Percentiles rank a stretch among this genome's conserved stretches.
These are phyloP conservation scores for Antechinus flavipes DNA, from an alignment of 2,113 vertebrate genomes.

Conservation along the genomic window DNA sequence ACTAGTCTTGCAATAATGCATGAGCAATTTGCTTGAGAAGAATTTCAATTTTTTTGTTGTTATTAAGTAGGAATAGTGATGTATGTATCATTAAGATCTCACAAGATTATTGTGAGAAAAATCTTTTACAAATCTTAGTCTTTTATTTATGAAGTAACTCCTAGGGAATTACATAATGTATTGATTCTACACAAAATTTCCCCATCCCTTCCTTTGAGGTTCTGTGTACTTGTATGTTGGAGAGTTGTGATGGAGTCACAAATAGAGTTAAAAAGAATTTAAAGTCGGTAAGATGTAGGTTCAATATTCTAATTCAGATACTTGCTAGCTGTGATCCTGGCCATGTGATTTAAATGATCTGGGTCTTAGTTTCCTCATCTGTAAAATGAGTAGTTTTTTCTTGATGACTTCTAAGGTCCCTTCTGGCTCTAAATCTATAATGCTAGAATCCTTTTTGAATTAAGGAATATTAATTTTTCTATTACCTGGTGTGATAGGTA, in stretches of 20 bases:
- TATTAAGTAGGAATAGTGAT: not conserved
- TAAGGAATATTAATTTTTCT: not conserved
- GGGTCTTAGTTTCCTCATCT: not conserved
- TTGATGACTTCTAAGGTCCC: not conserved
- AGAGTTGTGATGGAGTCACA: not conserved
- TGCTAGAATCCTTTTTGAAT: not conserved
- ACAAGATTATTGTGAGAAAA: not conserved
- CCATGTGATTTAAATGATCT: not conserved
- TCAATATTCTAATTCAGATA: not conserved
- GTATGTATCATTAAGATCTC: not conserved
- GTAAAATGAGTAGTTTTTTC: not conserved
- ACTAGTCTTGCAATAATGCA: not conserved
- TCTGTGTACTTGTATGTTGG: not conserved
- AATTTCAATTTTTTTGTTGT: not conserved
- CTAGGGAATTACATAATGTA: not conserved
- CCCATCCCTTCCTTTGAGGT: not conserved
- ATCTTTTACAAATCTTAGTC: not conserved
- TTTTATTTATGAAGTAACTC: not conserved
- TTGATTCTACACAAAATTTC: not conserved
- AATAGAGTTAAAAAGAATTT: not conserved
- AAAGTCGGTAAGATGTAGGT: not conserved
- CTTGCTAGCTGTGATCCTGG: not conserved
- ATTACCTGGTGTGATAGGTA: not conserved
- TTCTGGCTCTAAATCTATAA: not conserved
- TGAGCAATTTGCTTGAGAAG: not conserved